phyloP scores from a whole-genome alignment of 2,888 invertebrate species.

The Criorhina ranunculi region DNA sequence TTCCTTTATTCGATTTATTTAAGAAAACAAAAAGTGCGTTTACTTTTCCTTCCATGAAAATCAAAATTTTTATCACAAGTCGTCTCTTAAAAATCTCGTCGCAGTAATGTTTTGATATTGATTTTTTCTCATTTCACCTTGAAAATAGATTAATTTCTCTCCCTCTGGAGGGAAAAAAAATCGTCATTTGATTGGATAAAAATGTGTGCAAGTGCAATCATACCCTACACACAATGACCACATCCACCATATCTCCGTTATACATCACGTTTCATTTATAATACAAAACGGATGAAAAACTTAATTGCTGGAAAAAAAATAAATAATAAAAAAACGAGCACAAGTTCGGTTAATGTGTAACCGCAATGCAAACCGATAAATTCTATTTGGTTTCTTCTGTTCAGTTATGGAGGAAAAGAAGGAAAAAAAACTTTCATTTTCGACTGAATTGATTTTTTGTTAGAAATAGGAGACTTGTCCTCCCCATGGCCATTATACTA shows the following conservation, averaged over 20 bases:
- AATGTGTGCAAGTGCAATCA: slow-evolving; percentile 17
- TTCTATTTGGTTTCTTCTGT: slow-evolving; percentile 22
- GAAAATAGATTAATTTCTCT: slow-evolving; percentile 64
- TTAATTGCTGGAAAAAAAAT: slow-evolving; percentile 27
- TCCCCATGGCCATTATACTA: background rate
- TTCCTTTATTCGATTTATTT: too few species aligned
- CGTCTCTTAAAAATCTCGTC: background rate
- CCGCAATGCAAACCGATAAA: background rate
- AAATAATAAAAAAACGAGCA: background rate
- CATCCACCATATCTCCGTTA: background rate
- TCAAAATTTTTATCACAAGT: background rate
- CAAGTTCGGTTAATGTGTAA: background rate
- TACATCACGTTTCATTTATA: background rate
- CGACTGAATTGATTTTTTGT: slow-evolving; percentile 25
- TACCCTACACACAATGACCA: background rate
- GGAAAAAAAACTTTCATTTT: slow-evolving; percentile 8
- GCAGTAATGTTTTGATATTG: slow-evolving; percentile 67
- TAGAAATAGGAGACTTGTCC: background rate
- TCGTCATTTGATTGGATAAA: slow-evolving; percentile 43
- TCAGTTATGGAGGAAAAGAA: background rate
- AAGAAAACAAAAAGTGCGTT: background rate
- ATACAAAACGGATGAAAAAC: background rate
- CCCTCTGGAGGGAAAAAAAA: slow-evolving; percentile 27
- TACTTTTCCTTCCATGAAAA: slow-evolving; percentile 1
- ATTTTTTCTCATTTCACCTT: slow-evolving; percentile 73